Evolutionary conservation across 2,888 invertebrate species (phyloP), one percentile per base, ranked within the genome.

Genomic region (Parelbella ahira): DNA sequence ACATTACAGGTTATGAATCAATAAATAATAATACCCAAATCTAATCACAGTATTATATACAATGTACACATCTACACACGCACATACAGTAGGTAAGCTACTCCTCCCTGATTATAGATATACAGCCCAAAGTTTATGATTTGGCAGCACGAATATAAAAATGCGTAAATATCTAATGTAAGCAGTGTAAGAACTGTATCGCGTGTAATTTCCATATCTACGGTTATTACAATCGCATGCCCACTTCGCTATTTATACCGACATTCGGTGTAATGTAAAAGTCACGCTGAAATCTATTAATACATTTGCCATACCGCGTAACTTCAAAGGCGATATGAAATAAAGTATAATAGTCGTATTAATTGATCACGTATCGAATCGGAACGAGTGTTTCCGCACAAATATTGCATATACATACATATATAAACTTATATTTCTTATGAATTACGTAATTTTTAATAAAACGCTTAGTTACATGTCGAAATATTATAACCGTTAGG

Each of bases 151-250:
- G 23, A 20, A 28, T 9, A 28, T 29, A 19, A 38, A 30, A 8
- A 18, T 7, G 10, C 13, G 4, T 7, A 30, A 27, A 28, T 28
- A 28, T 13, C 20, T 30, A 8, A n/a, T n/a, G n/a, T n/a, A n/a
- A n/a, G n/a, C n/a, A n/a, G 2, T 19, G 8, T 30, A 6, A 10
- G 19, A 18, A 10, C 7, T 2, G 9, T 11, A 9, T 30, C 30
- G 38, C 38, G 24, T 30, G 38, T 38, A 6, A 7, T 12, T n/a
- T 7, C 15, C n/a, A 5, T 38, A 15, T 20, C 30, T 7, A 13
- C 25, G 13, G 18, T 32, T 24, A 41, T 32, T 24, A 41, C 30
- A 6, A 41, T 41, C 20, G 25, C 32, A 33, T 27, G 25, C 41
- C 12, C 27, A 33, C 12, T 33, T 27, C 20, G 20, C 27, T n/a